Percentiles rank a stretch among this genome's conserved stretches.
Conservation (phyloP, 1,140 invertebrate genomes). For the Bombus picipes region DNA sequence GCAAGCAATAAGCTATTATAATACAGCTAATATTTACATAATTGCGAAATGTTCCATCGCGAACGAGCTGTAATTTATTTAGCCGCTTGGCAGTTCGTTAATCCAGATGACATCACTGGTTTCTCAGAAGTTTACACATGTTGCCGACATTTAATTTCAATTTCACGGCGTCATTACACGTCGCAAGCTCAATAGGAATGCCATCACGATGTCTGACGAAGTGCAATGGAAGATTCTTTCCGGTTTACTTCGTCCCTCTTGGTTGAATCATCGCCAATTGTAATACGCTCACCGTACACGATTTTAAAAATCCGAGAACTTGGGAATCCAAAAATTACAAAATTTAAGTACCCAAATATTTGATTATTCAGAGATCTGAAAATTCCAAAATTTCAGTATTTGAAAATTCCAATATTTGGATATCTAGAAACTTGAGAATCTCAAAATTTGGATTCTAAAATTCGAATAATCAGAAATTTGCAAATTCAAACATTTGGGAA, state of each 20-base stretch:
- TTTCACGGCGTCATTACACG: neutral
- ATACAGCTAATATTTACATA: slow-evolving; percentile 6
- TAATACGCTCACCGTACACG: neutral
- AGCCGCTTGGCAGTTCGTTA: slow-evolving; percentile 1
- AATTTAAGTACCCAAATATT: too few relatives aligned
- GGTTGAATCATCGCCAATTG: neutral
- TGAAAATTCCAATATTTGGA: neutral
- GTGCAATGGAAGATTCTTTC: neutral
- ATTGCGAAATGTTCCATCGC: neutral
- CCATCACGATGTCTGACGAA: too few relatives aligned
- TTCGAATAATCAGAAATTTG: neutral
- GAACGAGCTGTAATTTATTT: slow-evolving; percentile 4
- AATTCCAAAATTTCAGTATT: too few relatives aligned
- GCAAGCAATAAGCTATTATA: neutral
- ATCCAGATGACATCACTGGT: slow-evolving; percentile 27
- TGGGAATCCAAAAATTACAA: too few relatives aligned
- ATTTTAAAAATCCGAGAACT: too few relatives aligned
- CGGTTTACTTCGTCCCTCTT: neutral
- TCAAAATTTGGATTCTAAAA: neutral
- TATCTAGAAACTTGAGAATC: neutral
- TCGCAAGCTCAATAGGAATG: neutral
- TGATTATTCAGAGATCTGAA: too few relatives aligned
- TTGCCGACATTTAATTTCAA: slow-evolving; percentile 14
- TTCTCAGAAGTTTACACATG: slow-evolving; percentile 21
- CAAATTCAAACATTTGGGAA: neutral